Conservation (phyloP, 2,797 vertebrate species). For the Centroberyx gerrardi region DNA sequence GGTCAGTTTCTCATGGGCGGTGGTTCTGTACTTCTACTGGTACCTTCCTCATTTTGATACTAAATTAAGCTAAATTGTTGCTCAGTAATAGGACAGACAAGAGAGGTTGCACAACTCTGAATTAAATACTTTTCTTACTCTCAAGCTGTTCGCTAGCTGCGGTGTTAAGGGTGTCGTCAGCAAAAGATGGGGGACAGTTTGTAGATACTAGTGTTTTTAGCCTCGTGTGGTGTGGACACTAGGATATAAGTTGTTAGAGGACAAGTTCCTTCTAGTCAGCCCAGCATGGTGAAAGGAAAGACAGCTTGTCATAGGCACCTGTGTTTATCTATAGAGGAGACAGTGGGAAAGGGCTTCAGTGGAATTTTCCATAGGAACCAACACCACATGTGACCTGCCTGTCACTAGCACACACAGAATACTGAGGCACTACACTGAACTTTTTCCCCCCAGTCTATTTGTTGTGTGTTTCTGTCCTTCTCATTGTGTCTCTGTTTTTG, state of each 20-base stretch:
- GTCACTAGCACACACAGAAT: constrained; percentile 2
- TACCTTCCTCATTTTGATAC: not conserved
- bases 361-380: constrained; percentile 76
- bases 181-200: not conserved
- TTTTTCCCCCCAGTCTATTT: not conserved
- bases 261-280: not conserved
- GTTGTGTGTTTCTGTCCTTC: not conserved
- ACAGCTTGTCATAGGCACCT: constrained; percentile 12
- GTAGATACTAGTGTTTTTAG: not conserved
- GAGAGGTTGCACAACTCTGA: not conserved
- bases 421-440: not conserved
- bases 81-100: constrained; percentile 1
- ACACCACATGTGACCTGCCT: constrained; percentile 43
- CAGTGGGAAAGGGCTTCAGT: constrained; percentile 43
- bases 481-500: not conserved
- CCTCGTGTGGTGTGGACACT: no score
- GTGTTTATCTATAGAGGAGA: constrained; percentile 65
- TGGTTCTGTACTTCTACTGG: not conserved
- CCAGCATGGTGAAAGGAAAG: constrained; percentile 28
- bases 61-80: not conserved
- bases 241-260: no score
- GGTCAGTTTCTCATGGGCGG: not conserved
- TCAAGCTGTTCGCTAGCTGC: not conserved
- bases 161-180: not conserved
- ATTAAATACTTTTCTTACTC: not conserved